These are phyloP conservation scores for Drosophila miranda DNA, from an alignment of 1,140 invertebrate species.

Conservation along the genomic window DNA sequence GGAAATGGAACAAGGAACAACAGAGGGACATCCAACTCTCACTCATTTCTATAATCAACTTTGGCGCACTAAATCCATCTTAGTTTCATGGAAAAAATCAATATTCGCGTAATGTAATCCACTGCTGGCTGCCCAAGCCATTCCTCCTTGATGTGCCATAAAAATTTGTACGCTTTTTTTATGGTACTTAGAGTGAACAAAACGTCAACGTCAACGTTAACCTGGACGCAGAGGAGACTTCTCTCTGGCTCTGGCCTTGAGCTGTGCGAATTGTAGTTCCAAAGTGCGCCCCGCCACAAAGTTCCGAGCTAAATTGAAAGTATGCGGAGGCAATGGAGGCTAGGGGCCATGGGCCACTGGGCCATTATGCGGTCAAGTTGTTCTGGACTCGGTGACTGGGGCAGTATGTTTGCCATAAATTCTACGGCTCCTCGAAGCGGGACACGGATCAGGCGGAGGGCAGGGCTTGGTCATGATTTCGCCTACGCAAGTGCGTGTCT, in stretches of 20 bases:
- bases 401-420: slow-evolving; percentile 65
- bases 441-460: too few species aligned
- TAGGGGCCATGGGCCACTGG: slow-evolving; percentile 10
- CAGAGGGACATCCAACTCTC: neutral
- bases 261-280: slow-evolving; percentile 47
- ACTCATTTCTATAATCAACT: slow-evolving; percentile 18
- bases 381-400: slow-evolving; percentile 21
- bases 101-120: slow-evolving; percentile 46
- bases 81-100: slow-evolving; percentile 50
- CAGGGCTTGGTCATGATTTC: slow-evolving; percentile 36
- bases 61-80: slow-evolving; percentile 38
- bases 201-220: slow-evolving; percentile 50
- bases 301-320: slow-evolving; percentile 55
- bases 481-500: slow-evolving; percentile 60
- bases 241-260: slow-evolving; percentile 38
- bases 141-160: slow-evolving; percentile 50
- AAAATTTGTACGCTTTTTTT: slow-evolving; percentile 68
- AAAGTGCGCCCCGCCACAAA: slow-evolving; percentile 32
- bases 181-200: slow-evolving; percentile 70
- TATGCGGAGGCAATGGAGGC: slow-evolving; percentile 10
- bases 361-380: slow-evolving; percentile 22
- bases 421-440: slow-evolving; percentile 19
- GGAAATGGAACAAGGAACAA: slow-evolving; percentile 20
- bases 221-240: slow-evolving; percentile 6
- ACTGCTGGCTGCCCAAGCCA: neutral